Conservation (phyloP, 2,888 invertebrate genomes). For the Callimorpha dominula region DNA sequence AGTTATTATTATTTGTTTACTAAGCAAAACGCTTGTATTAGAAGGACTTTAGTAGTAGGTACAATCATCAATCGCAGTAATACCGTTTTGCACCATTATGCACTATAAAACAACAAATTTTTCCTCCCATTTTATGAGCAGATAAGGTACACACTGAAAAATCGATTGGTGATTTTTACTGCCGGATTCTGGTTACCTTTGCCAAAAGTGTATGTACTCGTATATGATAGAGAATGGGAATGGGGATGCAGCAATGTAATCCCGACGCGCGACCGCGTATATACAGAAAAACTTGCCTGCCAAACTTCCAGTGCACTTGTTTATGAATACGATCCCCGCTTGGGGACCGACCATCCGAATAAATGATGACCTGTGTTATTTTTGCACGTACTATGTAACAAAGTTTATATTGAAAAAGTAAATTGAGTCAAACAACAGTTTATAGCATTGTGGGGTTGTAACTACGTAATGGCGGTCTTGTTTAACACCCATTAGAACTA, state of each 20-base stretch:
- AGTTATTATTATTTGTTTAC: no score
- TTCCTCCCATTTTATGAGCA: constrained; percentile 36
- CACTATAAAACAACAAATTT: constrained; percentile 19
- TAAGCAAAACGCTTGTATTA: no score
- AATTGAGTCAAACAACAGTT: constrained; percentile 21
- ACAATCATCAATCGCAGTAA: background rate
- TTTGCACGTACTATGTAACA: constrained; percentile 41
- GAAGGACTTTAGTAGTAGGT: background rate
- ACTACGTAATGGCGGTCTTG: background rate
- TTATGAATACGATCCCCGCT: constrained; percentile 74
- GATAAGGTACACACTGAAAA: constrained; percentile 39
- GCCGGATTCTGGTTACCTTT: constrained; percentile 61
- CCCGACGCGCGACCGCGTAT: constrained; percentile 67
- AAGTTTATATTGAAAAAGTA: constrained; percentile 49
- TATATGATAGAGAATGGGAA: constrained; percentile 62
- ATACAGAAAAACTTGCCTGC: constrained; percentile 80
- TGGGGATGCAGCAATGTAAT: constrained; percentile 61
- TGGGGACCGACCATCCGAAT: constrained; percentile 63
- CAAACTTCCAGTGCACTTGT: constrained; percentile 80
- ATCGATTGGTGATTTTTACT: constrained; percentile 48
- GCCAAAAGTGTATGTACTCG: constrained; percentile 61
- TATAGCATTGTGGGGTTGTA: constrained; percentile 23
- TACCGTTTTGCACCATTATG: background rate
- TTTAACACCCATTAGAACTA: background rate
- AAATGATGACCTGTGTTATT: constrained; percentile 61